These are phyloP conservation scores for Scleropages formosus DNA, from an alignment of 2,797 vertebrate species.

Conservation along the genomic window DNA sequence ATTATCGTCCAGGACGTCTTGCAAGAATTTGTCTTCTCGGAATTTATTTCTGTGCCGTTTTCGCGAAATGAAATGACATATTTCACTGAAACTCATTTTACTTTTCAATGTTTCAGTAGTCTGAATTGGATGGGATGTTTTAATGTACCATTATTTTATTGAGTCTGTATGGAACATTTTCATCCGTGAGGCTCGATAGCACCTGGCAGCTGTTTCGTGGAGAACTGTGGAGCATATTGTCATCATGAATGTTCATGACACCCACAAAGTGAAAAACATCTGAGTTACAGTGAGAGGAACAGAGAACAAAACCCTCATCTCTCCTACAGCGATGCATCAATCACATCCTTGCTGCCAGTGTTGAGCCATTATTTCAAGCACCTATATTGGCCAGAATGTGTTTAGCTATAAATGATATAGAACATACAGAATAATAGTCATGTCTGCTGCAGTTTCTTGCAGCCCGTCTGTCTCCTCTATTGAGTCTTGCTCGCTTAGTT, in stretches of 20 bases:
- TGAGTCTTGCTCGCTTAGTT: neutral
- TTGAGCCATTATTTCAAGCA: constrained; percentile 4
- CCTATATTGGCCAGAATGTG: constrained; percentile 5
- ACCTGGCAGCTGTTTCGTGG: neutral
- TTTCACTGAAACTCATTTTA: too few relatives aligned
- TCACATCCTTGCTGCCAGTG: neutral
- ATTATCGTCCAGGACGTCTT: too few relatives aligned
- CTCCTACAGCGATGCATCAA: constrained; percentile 15
- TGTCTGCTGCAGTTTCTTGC: neutral
- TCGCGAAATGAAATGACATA: too few relatives aligned
- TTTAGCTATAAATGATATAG: constrained; percentile 17
- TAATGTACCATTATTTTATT: constrained; percentile 10
- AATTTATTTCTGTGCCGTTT: too few relatives aligned
- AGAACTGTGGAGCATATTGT: too few relatives aligned
- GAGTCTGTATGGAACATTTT: neutral
- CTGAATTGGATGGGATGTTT: constrained; percentile 13
- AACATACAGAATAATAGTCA: too few relatives aligned
- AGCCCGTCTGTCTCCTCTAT: neutral
- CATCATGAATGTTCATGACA: too few relatives aligned
- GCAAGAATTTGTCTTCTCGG: too few relatives aligned
- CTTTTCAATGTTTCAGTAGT: too few relatives aligned
- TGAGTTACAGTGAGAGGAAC: too few relatives aligned
- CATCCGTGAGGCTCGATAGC: neutral
- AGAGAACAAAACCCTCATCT: too few relatives aligned
- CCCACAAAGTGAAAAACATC: too few relatives aligned